Percentiles rank a stretch among this genome's conserved stretches.
Evolutionary conservation across 2,888 invertebrate species (phyloP).

Genomic region (Drosophila stalkeri): DNA sequence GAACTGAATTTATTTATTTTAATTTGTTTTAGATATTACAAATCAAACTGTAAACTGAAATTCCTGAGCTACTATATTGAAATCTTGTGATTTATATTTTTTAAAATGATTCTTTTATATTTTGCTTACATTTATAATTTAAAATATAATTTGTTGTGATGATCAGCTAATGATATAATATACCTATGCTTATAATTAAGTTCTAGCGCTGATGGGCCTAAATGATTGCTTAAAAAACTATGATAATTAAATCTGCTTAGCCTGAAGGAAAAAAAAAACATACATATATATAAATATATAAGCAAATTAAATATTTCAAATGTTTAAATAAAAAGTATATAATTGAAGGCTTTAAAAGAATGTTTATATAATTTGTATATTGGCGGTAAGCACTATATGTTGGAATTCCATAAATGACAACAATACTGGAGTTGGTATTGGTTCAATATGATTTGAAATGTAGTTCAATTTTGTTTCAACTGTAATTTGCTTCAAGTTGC

Average conservation of each 20-base stretch:
- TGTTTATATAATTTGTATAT: neutral
- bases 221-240: conserved; percentile 19
- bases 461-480: neutral
- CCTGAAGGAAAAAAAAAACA: conserved; percentile 22
- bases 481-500: neutral
- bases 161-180: conserved; percentile 29
- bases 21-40: conserved; percentile 9
- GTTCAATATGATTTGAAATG: neutral
- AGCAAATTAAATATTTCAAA: conserved; percentile 13
- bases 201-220: conserved; percentile 19
- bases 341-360: conserved; percentile 56
- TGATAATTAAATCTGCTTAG: conserved; percentile 47
- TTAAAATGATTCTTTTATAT: conserved; percentile 3
- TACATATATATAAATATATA: conserved; percentile 2
- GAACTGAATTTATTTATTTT: conserved; percentile 28
- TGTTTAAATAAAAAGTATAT: conserved; percentile 56
- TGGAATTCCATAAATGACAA: neutral
- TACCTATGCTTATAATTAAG: conserved; percentile 29
- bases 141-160: conserved; percentile 42
- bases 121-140: conserved; percentile 32
- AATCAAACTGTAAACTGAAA: conserved; percentile 45
- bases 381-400: neutral
- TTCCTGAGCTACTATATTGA: conserved; percentile 43
- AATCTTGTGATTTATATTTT: conserved; percentile 50
- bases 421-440: neutral